Evolutionary conservation across 2,797 vertebrate genomes (phyloP), one percentile per base, ranked within the genome.

Genomic region (Chloroceryle inda): DNA sequence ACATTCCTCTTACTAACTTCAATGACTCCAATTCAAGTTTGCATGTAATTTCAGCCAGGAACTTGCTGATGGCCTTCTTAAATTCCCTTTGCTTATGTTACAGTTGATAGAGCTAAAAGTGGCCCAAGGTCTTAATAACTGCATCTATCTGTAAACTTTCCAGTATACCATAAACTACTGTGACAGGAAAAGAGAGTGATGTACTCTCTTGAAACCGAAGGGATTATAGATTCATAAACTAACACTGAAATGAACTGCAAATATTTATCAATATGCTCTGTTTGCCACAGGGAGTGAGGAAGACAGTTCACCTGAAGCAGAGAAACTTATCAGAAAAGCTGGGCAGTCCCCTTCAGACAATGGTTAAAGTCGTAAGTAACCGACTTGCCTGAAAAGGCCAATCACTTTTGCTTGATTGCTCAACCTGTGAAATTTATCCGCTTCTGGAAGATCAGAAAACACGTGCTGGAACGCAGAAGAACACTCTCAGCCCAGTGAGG

Each of bases 301-400:
- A 96, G 64, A 91, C 88, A 89, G 82, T 86, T 88, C 73, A 69
- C 52, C 55, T 86, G 69, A 93, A 95, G 93, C 35, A 92, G 78
- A 92, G 64, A 89, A 49, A 44, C 88, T 92, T 74, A 42, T 72
- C 42, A 95, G 81, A 88, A 94, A 94, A 35, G 73, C 64, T 80
- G 83, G 42, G 86, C 82, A 95, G 74, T 78, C 61, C 61, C 92
- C 85, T 94, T 82, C 82, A 88, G 75, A 72, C 62, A 71, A 80
- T 44, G 44, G 47, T 75, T 26, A 85, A 73, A 95, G 76, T 47
- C 80, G 1, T 29, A 79, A 93, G 74, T 72, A 85, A 92, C 40
- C 17, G 21, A 91, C 84, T 83, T 2, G 17, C 62, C 59, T 82
- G 53, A 37, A 89, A 81, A 93, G 55, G 58, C 63, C 92, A 89